Percentiles rank a stretch among this genome's conserved stretches.
Evolutionary conservation across 2,888 invertebrate species (phyloP).

Genomic region (Atethmia centrago): DNA sequence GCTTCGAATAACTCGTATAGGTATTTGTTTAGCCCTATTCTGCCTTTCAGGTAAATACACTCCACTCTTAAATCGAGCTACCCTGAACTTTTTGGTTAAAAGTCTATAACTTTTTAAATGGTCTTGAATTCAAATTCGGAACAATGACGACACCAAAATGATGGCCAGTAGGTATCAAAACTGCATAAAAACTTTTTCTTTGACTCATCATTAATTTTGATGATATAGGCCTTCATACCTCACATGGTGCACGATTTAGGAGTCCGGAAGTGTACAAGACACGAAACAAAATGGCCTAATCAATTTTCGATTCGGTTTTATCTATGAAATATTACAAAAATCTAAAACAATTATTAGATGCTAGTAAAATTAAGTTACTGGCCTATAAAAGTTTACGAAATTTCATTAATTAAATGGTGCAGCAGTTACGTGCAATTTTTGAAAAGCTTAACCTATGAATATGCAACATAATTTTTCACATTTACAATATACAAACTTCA

Average conservation of each 20-base stretch:
- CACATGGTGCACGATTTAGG: no score
- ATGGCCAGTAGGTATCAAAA: no score
- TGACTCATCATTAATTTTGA: no score
- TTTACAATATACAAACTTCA: conserved; percentile 40
- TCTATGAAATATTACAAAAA: conserved; percentile 34
- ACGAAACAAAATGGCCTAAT: conserved; percentile 22
- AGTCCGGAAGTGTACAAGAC: background rate
- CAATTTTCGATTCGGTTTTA: conserved; percentile 12
- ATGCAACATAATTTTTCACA: conserved; percentile 50
- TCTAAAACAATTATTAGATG: conserved; percentile 36
- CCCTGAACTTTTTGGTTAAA: no score
- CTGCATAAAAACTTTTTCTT: no score
- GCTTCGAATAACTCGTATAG: conserved; percentile 36
- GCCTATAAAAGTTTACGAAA: conserved; percentile 53
- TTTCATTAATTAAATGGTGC: conserved; percentile 30
- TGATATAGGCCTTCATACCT: no score
- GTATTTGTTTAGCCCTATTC: conserved; percentile 23
- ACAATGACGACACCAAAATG: no score
- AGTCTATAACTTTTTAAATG: no score
- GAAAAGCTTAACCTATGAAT: conserved; percentile 58
- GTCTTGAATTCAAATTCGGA: no score
- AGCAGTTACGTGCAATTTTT: conserved; percentile 31
- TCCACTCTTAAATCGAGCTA: no score
- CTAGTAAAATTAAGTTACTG: conserved; percentile 65
- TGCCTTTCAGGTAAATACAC: conserved; percentile 24